Percentiles rank a stretch among this genome's conserved stretches.
These are phyloP conservation scores for Aspidoscelis tigris DNA, from an alignment of 2,113 vertebrate genomes.

Conservation along the genomic window DNA sequence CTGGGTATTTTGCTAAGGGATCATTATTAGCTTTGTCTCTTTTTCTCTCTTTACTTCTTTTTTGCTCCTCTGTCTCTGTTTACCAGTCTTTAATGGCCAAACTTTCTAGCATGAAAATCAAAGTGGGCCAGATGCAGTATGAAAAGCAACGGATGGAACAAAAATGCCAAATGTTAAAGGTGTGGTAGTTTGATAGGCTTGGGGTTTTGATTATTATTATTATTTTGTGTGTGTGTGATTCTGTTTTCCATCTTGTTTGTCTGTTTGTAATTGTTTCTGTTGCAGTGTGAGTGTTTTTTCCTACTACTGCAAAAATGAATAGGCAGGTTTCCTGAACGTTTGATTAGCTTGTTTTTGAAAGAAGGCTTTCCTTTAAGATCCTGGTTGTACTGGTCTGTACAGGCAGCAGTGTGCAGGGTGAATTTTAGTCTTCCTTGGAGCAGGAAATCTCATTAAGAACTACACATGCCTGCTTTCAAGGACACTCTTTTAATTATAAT, in stretches of 20 bases:
- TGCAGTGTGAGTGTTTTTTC: slow-evolving; percentile 3
- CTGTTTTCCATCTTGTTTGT: slow-evolving; percentile 61
- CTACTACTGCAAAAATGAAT: not conserved
- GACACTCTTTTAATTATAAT: not conserved
- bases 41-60: slow-evolving; percentile 73
- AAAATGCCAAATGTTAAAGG: slow-evolving; percentile 91
- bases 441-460: not conserved
- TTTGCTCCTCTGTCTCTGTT: slow-evolving; percentile 78
- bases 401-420: not conserved
- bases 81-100: slow-evolving; percentile 97
- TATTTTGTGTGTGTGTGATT: not conserved
- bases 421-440: not conserved
- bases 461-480: not conserved
- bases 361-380: not conserved
- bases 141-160: slow-evolving; percentile 96
- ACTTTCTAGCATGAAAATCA: slow-evolving; percentile 99
- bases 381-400: not conserved
- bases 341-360: slow-evolving; percentile 24
- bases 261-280: slow-evolving; percentile 47
- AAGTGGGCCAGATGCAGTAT: slow-evolving; percentile 98
- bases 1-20: not conserved
- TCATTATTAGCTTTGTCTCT: slow-evolving; percentile 63
- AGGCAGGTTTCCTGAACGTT: slow-evolving; percentile 6
- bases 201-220: slow-evolving; percentile 49
- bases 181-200: slow-evolving; percentile 78